phyloP scores from a whole-genome alignment of 2,113 vertebrate species.

The Scolopax mira region DNA sequence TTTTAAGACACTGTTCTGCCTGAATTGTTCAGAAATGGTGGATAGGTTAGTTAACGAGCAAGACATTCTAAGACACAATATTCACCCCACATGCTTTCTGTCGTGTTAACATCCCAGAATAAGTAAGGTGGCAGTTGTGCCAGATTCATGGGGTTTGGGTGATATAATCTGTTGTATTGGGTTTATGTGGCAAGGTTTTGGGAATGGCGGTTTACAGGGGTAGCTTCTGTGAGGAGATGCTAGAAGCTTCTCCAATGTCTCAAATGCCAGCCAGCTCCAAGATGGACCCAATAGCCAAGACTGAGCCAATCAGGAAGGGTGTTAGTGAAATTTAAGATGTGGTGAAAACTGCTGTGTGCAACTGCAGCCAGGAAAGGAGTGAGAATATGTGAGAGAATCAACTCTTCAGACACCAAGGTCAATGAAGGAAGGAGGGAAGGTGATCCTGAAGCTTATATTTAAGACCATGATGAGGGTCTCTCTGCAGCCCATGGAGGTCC shows the following conservation, averaged over 20 bases:
- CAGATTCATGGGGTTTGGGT: neutral
- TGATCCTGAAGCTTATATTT: neutral
- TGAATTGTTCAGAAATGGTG: neutral
- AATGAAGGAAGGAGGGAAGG: neutral
- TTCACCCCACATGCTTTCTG: neutral
- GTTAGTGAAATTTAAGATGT: neutral
- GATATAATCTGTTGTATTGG: neutral
- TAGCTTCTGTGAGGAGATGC: neutral
- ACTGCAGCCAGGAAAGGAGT: neutral
- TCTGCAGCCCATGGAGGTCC: neutral
- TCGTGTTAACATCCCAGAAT: neutral
- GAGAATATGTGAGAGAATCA: neutral
- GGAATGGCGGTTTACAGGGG: accelerated
- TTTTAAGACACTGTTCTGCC: neutral
- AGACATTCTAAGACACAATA: accelerated
- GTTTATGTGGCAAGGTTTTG: neutral
- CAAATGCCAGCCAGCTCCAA: neutral
- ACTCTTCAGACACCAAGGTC: neutral
- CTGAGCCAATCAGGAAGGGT: accelerated
- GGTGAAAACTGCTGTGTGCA: neutral
- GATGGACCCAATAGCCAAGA: accelerated
- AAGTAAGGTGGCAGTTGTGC: neutral
- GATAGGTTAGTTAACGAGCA: neutral
- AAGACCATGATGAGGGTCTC: accelerated
- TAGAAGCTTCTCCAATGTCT: neutral